These are phyloP conservation scores for Eueremaeus valkanovi DNA, from an alignment of 2,888 invertebrate genomes.

Conservation along the genomic window DNA sequence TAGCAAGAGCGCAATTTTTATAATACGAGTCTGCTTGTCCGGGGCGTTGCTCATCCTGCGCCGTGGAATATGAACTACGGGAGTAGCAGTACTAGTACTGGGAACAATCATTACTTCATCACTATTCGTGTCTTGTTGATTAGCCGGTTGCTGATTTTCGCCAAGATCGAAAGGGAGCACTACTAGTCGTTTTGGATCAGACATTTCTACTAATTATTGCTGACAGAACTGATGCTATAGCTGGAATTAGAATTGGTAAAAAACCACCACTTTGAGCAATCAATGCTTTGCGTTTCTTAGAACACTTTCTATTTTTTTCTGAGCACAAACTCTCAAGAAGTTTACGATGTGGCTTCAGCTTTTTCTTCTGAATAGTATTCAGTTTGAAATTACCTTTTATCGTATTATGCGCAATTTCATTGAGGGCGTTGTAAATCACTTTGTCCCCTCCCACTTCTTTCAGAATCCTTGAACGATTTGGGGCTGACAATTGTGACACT, in stretches of 20 bases:
- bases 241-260: background rate
- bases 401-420: slow-evolving; percentile 13
- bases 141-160: background rate
- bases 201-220: background rate
- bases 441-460: background rate
- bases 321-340: background rate
- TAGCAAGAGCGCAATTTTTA: slow-evolving; percentile 1
- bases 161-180: background rate
- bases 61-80: background rate
- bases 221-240: background rate
- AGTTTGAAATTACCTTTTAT: background rate
- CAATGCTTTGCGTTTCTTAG: background rate
- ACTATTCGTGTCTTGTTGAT: background rate
- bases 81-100: no score
- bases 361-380: background rate
- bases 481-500: background rate
- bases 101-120: background rate
- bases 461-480: background rate
- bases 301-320: background rate
- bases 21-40: background rate
- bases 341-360: background rate
- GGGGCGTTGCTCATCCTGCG: background rate
- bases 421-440: background rate
- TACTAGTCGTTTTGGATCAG: background rate
- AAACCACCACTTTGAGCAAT: slow-evolving; percentile 10